Base-by-base conservation (phyloP, 2,797 vertebrate species). In the Holocentrus rufus region DNA sequence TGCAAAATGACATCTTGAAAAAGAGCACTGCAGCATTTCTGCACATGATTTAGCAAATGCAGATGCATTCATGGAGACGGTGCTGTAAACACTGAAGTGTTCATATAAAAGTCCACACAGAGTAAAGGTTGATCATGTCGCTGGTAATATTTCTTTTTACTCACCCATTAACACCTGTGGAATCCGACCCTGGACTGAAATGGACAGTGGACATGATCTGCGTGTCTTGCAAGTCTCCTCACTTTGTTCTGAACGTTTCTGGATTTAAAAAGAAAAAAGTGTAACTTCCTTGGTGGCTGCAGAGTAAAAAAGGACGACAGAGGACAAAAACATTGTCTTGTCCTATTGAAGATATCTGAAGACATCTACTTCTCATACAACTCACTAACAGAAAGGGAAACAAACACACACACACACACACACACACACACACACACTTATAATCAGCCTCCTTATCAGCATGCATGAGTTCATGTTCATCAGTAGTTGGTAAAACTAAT, bases 191-290 rank as follows among this genome's bases (percentile, higher is more conserved):
- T 39, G 95, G 95, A 17, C 82, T 91, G 70, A 94, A 96, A 79
- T 85, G 89, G 74, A 96, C 95, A 20, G 93, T 87, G 46, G 94
- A 92, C 96, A 97, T 98, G 63, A 70, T 90, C 66, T 47, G 56
- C 25, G 65, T 14, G 60, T 72, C 44, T 61, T 47, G 23, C 36
- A 10, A 17, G 13, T 39, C 76, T 70, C 76, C 68, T 74, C 3
- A 44, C 46, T 72, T 68, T 61, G 42, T n/a, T 82, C 85, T 59
- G 67, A 61, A 85, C 47, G 54, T 62, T 7, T 80, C 81, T 85
- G 70, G 6, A 56, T 68, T 44, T 25, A 20, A 55, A 20, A 25
- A 17, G 17, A 3, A 54, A 49, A 11, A 39, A 1, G 25, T 23
- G 23, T 13, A 36, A 62, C 30, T 20, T 36, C 63, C 36, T 18